Evolutionary conservation across 2,888 invertebrate species (phyloP).

Genomic region (Adela reaumurella): DNA sequence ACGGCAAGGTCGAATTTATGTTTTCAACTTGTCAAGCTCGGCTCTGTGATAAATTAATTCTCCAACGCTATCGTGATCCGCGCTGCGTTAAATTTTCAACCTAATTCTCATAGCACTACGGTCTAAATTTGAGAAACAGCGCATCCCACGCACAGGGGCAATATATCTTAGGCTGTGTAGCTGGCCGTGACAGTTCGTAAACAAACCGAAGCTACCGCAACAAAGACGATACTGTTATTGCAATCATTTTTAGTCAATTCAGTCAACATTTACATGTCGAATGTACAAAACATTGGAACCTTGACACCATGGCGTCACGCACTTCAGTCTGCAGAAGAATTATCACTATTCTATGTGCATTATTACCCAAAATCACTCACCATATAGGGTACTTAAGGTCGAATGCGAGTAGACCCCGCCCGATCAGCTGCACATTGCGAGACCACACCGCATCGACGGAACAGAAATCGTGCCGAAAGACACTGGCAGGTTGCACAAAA

Average conservation of each 20-base stretch:
- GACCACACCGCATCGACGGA: not conserved
- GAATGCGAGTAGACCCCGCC: not conserved
- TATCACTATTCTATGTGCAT: not conserved
- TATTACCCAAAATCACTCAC: not conserved
- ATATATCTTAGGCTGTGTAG: slow-evolving; percentile 57
- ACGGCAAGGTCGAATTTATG: slow-evolving; percentile 57
- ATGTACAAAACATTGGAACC: too few species aligned
- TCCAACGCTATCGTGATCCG: slow-evolving; percentile 42
- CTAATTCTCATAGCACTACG: slow-evolving; percentile 15
- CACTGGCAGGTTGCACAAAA: slow-evolving; percentile 19
- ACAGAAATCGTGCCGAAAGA: not conserved
- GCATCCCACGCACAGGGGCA: slow-evolving; percentile 51
- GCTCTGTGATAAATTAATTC: slow-evolving; percentile 59
- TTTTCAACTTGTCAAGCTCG: slow-evolving; percentile 59
- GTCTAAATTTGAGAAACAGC: slow-evolving; percentile 22
- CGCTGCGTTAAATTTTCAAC: slow-evolving; percentile 16
- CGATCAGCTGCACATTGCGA: not conserved
- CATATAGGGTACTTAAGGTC: not conserved
- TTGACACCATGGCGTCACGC: not conserved
- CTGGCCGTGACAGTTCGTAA: slow-evolving; percentile 59
- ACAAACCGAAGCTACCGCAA: slow-evolving; percentile 58
- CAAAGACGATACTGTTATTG: slow-evolving; percentile 20
- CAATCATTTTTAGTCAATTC: too few species aligned
- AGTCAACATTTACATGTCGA: too few species aligned
- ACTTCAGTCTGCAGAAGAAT: not conserved